Evolutionary conservation across 2,113 vertebrate species (phyloP).

Genomic region (Amphilophus citrinellus): DNA sequence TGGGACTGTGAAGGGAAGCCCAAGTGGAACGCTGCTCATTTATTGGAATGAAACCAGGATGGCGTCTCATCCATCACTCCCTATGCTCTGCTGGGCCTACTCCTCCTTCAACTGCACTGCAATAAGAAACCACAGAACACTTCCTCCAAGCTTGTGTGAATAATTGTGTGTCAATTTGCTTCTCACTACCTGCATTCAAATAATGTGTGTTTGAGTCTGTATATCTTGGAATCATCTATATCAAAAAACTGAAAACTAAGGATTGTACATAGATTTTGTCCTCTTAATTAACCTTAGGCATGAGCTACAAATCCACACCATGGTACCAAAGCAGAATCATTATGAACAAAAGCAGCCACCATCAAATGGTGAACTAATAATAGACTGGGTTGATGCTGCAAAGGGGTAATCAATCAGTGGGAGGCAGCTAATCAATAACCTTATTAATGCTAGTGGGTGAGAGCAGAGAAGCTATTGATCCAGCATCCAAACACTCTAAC

Average conservation of each 20-base stretch:
- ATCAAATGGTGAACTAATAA: slow-evolving; percentile 67
- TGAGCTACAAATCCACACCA: not conserved
- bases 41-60: slow-evolving; percentile 79
- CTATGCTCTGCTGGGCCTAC: slow-evolving; percentile 47
- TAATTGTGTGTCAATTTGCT: slow-evolving; percentile 6
- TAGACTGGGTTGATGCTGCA: slow-evolving; percentile 65
- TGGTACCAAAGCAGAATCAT: slow-evolving; percentile 50
- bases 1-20: slow-evolving; percentile 69
- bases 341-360: slow-evolving; percentile 46
- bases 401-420: slow-evolving; percentile 76
- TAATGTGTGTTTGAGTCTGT: not conserved
- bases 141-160: slow-evolving; percentile 37
- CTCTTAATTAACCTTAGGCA: not conserved
- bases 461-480: slow-evolving; percentile 73
- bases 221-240: not conserved
- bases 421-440: slow-evolving; percentile 80
- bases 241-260: not conserved
- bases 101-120: slow-evolving; percentile 53
- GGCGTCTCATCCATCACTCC: slow-evolving; percentile 78
- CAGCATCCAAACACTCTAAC: slow-evolving; percentile 68
- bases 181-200: slow-evolving; percentile 7
- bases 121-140: slow-evolving; percentile 44
- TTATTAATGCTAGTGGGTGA: slow-evolving; percentile 75
- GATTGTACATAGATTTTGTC: not conserved
- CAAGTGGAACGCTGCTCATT: slow-evolving; percentile 80